phyloP scores from a whole-genome alignment of 1,140 invertebrate species.

The Eurosta solidaginis region DNA sequence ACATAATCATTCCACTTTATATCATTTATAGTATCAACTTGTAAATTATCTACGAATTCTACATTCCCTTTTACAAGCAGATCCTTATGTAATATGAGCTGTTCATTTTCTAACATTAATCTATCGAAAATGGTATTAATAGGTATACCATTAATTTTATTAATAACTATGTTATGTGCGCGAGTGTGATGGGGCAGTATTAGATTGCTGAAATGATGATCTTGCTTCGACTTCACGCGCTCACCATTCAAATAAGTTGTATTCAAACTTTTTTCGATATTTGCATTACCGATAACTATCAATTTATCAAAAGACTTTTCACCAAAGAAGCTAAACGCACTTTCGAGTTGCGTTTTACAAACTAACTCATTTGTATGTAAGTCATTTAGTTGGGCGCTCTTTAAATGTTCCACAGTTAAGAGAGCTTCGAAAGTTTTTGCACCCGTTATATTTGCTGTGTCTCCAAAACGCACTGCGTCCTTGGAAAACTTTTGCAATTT shows the following conservation, averaged over 20 bases:
- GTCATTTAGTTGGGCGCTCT: slow-evolving; percentile 36
- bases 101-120: slow-evolving; percentile 32
- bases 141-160: slow-evolving; percentile 44
- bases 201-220: slow-evolving; percentile 41
- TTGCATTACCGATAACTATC: slow-evolving; percentile 34
- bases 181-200: slow-evolving; percentile 34
- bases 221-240: slow-evolving; percentile 37
- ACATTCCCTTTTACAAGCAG: slow-evolving; percentile 51
- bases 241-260: slow-evolving; percentile 39
- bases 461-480: slow-evolving; percentile 45
- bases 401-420: slow-evolving; percentile 34
- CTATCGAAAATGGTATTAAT: slow-evolving; percentile 44
- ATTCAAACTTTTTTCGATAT: slow-evolving; percentile 31
- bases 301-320: slow-evolving; percentile 35
- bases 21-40: slow-evolving; percentile 41
- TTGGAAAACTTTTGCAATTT: slow-evolving; percentile 36
- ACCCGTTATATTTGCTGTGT: slow-evolving; percentile 41
- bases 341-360: slow-evolving; percentile 27
- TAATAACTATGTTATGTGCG: slow-evolving; percentile 40
- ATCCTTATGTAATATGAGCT: slow-evolving; percentile 46
- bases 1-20: slow-evolving; percentile 42
- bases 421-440: slow-evolving; percentile 43
- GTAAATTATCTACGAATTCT: slow-evolving; percentile 39
- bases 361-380: slow-evolving; percentile 38
- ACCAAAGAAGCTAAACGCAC: slow-evolving; percentile 33